These are phyloP conservation scores for Oreochromis niloticus DNA, from an alignment of 2,113 vertebrate species.

Conservation along the genomic window DNA sequence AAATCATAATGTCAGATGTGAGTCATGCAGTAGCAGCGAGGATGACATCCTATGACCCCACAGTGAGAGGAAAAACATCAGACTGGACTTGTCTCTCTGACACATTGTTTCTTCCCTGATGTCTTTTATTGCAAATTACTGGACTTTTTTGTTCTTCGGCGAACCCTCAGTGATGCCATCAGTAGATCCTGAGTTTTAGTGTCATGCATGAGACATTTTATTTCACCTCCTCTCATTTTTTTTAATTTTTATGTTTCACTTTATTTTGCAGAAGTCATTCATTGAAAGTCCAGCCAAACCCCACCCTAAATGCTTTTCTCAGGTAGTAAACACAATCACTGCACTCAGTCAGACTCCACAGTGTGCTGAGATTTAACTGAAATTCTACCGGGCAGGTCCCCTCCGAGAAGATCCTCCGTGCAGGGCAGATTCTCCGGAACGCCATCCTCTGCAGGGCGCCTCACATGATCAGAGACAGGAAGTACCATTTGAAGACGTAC, in stretches of 20 bases:
- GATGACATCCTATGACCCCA: not conserved
- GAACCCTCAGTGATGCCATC: not conserved
- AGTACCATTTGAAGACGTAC: conserved; percentile 95
- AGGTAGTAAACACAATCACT: conserved; percentile 76
- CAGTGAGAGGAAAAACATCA: not conserved
- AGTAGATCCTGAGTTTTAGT: not conserved
- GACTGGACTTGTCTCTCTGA: not conserved
- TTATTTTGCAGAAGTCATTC: conserved; percentile 92
- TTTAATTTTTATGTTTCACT: conserved; percentile 40
- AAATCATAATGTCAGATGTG: not conserved
- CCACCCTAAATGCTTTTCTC: conserved; percentile 81
- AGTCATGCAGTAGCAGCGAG: not conserved
- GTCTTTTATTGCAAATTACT: not conserved
- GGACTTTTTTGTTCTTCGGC: not conserved
- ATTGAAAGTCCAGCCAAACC: conserved; percentile 83
- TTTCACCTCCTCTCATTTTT: not conserved
- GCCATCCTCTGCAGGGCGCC: conserved; percentile 86
- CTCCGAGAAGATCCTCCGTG: conserved; percentile 91
- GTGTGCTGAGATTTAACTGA: not conserved
- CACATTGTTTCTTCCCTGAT: not conserved
- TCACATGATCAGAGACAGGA: conserved; percentile 98
- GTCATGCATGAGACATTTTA: not conserved
- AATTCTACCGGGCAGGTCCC: conserved; percentile 74
- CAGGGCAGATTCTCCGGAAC: conserved; percentile 86
- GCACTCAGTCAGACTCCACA: not conserved